Percentiles rank a stretch among this genome's conserved stretches.
phyloP scores from a whole-genome alignment of 2,113 vertebrate species.

The Gopherus flavomarginatus region DNA sequence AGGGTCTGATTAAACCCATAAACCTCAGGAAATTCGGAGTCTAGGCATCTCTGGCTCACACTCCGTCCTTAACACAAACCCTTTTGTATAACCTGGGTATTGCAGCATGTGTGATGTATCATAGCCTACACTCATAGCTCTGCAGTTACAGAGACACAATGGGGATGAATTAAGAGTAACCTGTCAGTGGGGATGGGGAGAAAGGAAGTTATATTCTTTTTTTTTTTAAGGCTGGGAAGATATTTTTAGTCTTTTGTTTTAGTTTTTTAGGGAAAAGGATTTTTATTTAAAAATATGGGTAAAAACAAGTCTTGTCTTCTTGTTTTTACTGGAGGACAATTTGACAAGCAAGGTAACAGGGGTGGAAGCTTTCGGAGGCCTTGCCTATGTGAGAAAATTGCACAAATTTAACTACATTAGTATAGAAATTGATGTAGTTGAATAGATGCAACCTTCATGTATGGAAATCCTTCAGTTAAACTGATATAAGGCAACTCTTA shows the following conservation, averaged over 20 bases:
- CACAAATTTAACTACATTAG: not conserved
- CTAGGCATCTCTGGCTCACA: not conserved
- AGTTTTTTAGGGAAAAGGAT: fast-evolving
- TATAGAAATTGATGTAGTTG: not conserved
- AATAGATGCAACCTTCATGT: not conserved
- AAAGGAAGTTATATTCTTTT: not conserved
- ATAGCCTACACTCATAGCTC: not conserved
- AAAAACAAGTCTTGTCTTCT: not conserved
- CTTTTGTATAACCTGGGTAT: not conserved
- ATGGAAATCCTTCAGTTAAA: not conserved
- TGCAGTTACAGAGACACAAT: not conserved
- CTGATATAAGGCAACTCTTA: not conserved
- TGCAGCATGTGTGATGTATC: not conserved
- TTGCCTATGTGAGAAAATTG: not conserved
- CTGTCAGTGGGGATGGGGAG: not conserved
- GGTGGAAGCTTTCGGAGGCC: not conserved
- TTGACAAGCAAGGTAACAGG: not conserved
- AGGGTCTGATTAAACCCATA: not conserved
- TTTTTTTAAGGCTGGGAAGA: not conserved
- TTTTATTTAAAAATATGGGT: not conserved
- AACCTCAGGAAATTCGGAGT: not conserved
- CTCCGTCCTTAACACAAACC: not conserved
- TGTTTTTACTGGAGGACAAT: not conserved
- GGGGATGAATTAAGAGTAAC: not conserved
- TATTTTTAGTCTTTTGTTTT: not conserved